These are phyloP conservation scores for Pachycephala philippinensis DNA, from an alignment of 2,113 vertebrate genomes.

Conservation along the genomic window DNA sequence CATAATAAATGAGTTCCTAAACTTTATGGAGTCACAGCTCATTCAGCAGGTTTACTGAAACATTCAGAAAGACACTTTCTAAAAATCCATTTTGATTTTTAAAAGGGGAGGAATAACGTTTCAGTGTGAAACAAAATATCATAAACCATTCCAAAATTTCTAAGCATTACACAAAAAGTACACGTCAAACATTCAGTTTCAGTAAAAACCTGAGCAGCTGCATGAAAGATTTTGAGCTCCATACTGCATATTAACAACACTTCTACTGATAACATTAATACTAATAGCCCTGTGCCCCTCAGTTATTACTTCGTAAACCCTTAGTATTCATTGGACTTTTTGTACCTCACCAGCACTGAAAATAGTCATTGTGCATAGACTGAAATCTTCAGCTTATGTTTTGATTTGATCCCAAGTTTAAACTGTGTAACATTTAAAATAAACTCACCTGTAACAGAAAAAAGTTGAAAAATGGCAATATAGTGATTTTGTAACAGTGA, in stretches of 20 bases:
- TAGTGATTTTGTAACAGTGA: background rate
- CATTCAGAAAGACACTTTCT: slow-evolving; percentile 20
- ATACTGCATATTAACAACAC: background rate
- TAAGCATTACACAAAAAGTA: background rate
- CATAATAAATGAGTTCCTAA: slow-evolving; percentile 74
- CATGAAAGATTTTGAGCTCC: background rate
- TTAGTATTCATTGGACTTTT: background rate
- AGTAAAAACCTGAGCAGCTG: background rate
- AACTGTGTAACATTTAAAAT: background rate
- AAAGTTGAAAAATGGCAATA: background rate
- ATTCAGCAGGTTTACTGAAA: slow-evolving; percentile 58
- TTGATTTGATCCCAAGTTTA: background rate
- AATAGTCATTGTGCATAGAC: background rate
- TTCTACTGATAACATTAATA: background rate
- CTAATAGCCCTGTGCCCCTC: background rate
- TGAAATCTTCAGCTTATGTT: background rate
- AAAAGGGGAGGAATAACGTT: background rate
- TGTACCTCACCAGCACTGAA: background rate
- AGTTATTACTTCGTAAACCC: background rate
- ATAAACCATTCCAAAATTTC: background rate
- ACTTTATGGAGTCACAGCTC: slow-evolving; percentile 69
- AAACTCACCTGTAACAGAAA: background rate
- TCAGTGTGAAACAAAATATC: background rate
- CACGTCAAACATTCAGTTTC: background rate
- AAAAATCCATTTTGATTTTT: background rate